Percentiles rank a stretch among this genome's conserved stretches.
These are phyloP conservation scores for Eutolmus rufibarbis DNA, from an alignment of 2,888 invertebrate species.

Conservation along the genomic window DNA sequence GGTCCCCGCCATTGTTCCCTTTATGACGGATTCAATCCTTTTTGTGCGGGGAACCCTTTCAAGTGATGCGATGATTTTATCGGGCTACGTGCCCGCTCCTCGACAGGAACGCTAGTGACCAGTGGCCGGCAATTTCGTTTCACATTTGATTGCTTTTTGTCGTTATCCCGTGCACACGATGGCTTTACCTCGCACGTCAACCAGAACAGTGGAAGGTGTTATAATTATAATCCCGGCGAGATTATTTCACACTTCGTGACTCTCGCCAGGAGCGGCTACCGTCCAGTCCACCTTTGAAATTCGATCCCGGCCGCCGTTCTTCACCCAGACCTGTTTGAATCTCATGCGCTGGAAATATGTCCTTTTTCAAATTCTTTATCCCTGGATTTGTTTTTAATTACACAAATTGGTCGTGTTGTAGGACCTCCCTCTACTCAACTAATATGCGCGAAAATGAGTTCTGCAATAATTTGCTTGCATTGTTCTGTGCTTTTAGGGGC, in stretches of 20 bases:
- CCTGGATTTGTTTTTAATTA: not conserved
- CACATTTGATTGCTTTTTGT: conserved; percentile 31
- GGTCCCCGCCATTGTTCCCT: not conserved
- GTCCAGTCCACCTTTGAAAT: not conserved
- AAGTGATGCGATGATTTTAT: not conserved
- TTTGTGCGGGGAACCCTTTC: conserved; percentile 4
- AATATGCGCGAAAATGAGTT: not conserved
- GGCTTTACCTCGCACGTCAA: not conserved
- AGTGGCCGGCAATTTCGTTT: conserved; percentile 19
- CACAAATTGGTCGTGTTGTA: not conserved
- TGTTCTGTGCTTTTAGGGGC: not conserved
- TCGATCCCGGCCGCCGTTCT: not conserved
- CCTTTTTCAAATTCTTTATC: not conserved
- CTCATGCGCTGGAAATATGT: not conserved
- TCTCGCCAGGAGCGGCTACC: not conserved
- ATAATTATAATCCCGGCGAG: conserved; percentile 35
- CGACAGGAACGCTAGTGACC: not conserved
- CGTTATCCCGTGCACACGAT: conserved; percentile 28
- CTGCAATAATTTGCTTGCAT: not conserved
- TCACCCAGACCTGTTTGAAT: not conserved
- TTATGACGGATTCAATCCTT: conserved; percentile 4
- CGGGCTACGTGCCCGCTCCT: not conserved
- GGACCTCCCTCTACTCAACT: no score
- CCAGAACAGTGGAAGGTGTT: conserved; percentile 4
- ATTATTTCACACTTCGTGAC: conserved; percentile 35